Percentiles rank a stretch among this genome's conserved stretches.
phyloP scores from a whole-genome alignment of 1,140 invertebrate species.

The Metaphire vulgaris region DNA sequence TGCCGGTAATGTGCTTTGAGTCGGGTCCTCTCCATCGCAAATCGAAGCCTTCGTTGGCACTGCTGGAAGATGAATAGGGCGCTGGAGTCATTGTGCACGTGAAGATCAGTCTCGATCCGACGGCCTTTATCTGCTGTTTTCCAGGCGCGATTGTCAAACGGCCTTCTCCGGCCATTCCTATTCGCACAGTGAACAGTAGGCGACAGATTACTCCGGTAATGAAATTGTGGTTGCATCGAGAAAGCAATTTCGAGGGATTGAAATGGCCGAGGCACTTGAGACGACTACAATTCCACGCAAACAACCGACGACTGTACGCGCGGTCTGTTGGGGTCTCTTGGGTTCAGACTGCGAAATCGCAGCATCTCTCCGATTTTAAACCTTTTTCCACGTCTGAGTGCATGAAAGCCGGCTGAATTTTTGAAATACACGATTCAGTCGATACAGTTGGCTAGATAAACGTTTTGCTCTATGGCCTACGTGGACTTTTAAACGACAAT shows the following conservation, averaged over 20 bases:
- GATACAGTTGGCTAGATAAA: too few species aligned
- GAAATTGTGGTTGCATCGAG: not conserved
- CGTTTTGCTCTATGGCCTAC: too few species aligned
- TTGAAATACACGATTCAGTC: too few species aligned
- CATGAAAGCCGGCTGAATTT: too few species aligned
- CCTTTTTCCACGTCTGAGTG: too few species aligned
- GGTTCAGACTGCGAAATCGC: not conserved
- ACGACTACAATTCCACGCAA: not conserved
- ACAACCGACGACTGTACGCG: not conserved
- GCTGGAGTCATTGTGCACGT: constrained; percentile 14
- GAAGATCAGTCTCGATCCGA: constrained; percentile 16
- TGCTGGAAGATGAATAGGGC: too few species aligned
- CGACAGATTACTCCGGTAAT: not conserved
- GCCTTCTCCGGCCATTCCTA: not conserved
- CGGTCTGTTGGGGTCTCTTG: not conserved
- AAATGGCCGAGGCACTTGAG: too few species aligned
- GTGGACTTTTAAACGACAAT: too few species aligned
- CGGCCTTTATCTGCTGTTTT: constrained; percentile 5
- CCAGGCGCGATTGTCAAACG: not conserved
- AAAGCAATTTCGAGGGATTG: not conserved
- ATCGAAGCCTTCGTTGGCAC: not conserved
- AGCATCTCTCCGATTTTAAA: too few species aligned
- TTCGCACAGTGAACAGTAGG: not conserved
- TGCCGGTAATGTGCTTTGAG: not conserved
- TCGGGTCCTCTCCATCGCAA: not conserved